phyloP scores from a whole-genome alignment of 1,140 invertebrate species.

The Lanistes nyassanus region DNA sequence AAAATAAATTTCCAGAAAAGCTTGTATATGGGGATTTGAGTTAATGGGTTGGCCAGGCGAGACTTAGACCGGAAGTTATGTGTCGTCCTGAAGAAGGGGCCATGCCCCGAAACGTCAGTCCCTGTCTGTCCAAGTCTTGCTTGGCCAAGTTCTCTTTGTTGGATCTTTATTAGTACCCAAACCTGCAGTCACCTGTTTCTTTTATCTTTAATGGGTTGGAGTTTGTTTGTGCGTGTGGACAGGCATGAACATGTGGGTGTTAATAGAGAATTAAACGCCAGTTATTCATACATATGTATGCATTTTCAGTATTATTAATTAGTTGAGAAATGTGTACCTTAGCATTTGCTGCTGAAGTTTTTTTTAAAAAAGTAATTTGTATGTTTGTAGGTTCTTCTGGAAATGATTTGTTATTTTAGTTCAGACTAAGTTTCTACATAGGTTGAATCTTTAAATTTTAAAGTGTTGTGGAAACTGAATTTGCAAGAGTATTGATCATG shows the following conservation, averaged over 20 bases:
- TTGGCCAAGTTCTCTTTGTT: no score
- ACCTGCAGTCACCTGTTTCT: no score
- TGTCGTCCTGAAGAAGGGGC: no score
- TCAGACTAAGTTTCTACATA: background rate
- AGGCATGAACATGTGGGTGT: background rate
- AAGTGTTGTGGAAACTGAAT: no score
- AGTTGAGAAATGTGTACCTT: background rate
- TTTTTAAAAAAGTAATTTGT: background rate
- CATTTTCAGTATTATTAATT: background rate
- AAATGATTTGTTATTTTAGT: background rate
- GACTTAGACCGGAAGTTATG: background rate
- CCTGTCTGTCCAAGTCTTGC: no score
- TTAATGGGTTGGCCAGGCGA: background rate
- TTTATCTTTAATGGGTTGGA: background rate
- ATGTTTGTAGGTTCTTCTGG: background rate
- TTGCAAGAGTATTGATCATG: no score
- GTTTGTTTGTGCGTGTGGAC: background rate
- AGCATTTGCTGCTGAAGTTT: background rate
- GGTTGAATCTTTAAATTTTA: no score
- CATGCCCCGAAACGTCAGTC: no score
- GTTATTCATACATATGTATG: background rate
- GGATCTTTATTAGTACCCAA: no score
- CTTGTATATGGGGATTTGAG: background rate
- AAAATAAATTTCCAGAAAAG: background rate
- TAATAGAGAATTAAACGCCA: background rate